Evolutionary conservation across 1,140 invertebrate genomes (phyloP).

Genomic region (Diuraphis noxia): DNA sequence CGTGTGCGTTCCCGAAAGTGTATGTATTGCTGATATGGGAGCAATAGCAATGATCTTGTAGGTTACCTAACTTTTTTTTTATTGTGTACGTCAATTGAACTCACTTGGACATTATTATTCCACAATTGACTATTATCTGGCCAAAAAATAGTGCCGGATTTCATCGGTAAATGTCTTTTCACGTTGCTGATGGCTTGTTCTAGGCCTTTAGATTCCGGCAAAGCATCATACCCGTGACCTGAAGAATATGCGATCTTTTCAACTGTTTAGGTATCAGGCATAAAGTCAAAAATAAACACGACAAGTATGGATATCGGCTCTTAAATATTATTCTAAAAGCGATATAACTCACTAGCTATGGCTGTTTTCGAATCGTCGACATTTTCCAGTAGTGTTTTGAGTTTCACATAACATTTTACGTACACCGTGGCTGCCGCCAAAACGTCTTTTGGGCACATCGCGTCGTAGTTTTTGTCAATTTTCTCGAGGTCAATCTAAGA

Average conservation of each 20-base stretch:
- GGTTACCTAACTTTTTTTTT: not conserved
- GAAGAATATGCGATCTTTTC: not conserved
- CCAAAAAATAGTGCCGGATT: not conserved
- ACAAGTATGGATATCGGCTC: not conserved
- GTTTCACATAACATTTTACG: not conserved
- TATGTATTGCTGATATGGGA: fast-evolving
- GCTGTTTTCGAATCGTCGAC: not conserved
- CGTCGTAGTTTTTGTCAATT: not conserved
- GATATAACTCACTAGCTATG: not conserved
- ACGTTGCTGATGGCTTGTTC: not conserved
- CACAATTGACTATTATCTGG: not conserved
- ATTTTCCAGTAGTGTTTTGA: not conserved
- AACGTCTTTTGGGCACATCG: not conserved
- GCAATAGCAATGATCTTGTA: not conserved
- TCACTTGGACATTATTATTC: not conserved
- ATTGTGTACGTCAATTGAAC: not conserved
- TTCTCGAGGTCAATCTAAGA: not conserved
- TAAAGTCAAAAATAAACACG: not conserved
- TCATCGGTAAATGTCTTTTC: not conserved
- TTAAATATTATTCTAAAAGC: not conserved
- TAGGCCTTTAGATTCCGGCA: not conserved
- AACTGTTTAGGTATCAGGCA: not conserved
- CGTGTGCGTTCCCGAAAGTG: not conserved
- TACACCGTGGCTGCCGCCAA: not conserved
- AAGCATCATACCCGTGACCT: not conserved